phyloP scores from a whole-genome alignment of 2,797 vertebrate genomes.

The Tauraco hartlaubi region DNA sequence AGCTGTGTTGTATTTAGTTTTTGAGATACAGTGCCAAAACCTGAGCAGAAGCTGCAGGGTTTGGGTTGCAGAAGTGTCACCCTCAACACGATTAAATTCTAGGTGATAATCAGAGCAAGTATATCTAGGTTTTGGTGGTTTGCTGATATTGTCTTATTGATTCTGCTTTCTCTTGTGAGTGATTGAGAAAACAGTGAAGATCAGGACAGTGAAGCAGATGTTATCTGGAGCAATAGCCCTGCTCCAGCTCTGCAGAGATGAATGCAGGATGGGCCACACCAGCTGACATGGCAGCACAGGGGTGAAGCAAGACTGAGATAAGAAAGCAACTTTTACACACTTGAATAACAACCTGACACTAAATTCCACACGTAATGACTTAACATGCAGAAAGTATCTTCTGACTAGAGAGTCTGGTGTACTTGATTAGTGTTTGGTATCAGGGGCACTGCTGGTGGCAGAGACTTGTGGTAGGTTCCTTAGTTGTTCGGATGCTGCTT shows the following conservation, averaged over 20 bases:
- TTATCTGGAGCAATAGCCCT: neutral
- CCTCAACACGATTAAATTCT: neutral
- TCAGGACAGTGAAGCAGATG: neutral
- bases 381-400: neutral
- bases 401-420: neutral
- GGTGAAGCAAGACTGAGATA: neutral
- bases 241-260: neutral
- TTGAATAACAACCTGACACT: neutral
- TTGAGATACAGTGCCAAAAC: neutral
- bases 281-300: neutral
- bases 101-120: neutral
- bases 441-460: neutral
- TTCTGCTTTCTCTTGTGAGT: neutral
- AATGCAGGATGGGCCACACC: neutral
- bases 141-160: neutral
- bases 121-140: neutral
- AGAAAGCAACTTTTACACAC: neutral
- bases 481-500: neutral
- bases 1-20: neutral
- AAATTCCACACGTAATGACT: neutral
- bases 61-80: neutral
- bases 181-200: neutral
- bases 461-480: neutral
- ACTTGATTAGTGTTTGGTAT: neutral
- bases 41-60: neutral